phyloP scores from a whole-genome alignment of 2,888 invertebrate species.

The Galerucella pusilla region DNA sequence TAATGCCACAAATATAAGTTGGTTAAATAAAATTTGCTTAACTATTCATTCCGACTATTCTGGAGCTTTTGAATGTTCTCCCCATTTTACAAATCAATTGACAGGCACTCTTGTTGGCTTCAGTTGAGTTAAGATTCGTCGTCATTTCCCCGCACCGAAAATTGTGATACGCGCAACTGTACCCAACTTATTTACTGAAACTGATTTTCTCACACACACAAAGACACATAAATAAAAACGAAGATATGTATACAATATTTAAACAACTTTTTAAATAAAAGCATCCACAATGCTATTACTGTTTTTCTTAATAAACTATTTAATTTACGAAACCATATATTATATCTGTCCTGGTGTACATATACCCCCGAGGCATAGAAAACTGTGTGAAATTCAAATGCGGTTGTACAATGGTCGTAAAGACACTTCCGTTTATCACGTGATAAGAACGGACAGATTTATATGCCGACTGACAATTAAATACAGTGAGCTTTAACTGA shows the following conservation, averaged over 20 bases:
- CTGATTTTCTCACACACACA: background rate
- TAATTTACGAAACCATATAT: conserved; percentile 43
- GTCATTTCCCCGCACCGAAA: too few species aligned
- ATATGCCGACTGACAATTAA: conserved; percentile 40
- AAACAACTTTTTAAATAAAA: conserved; percentile 7
- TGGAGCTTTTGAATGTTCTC: too few species aligned
- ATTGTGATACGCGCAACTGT: too few species aligned
- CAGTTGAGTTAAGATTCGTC: too few species aligned
- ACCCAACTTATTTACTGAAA: background rate
- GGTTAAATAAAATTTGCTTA: background rate
- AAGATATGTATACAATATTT: conserved; percentile 5
- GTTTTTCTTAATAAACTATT: conserved; percentile 39
- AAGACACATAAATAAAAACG: conserved; percentile 1
- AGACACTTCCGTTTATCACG: conserved; percentile 49
- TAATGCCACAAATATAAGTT: conserved; percentile 8
- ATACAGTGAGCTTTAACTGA: conserved; percentile 30
- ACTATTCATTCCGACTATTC: background rate
- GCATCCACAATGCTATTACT: background rate
- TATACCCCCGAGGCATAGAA: conserved; percentile 40
- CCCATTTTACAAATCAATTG: too few species aligned
- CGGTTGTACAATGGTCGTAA: conserved; percentile 37
- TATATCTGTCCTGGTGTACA: conserved; percentile 37
- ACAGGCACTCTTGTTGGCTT: too few species aligned
- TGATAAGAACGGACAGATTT: conserved; percentile 47
- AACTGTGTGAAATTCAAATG: conserved; percentile 52